These are phyloP conservation scores for Drosophila bipectinata DNA, from an alignment of 1,140 invertebrate genomes.

Conservation along the genomic window DNA sequence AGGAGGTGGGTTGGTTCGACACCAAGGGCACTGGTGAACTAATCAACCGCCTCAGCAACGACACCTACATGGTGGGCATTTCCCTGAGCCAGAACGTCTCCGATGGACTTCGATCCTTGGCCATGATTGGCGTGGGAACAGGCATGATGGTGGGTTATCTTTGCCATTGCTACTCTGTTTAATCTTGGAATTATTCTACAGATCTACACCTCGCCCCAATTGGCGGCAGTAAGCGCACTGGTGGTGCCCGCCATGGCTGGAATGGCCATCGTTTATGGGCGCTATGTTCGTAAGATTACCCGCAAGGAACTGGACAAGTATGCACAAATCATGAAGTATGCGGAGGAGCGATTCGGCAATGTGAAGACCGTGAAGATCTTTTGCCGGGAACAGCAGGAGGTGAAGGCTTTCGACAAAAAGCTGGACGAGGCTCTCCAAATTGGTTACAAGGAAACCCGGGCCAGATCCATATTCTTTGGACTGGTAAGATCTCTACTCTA, in stretches of 20 bases:
- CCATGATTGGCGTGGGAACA: constrained; percentile 93
- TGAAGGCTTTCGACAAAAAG: constrained; percentile 88
- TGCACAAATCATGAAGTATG: constrained; percentile 92
- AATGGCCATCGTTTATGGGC: constrained; percentile 94
- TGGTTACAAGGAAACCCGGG: constrained; percentile 94
- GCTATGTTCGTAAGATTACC: constrained; percentile 94
- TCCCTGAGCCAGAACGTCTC: constrained; percentile 97
- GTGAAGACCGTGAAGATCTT: constrained; percentile 97
- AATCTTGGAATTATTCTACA: constrained; percentile 59
- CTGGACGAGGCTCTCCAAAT: constrained; percentile 91
- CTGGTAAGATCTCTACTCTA: constrained; percentile 84
- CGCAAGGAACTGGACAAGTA: constrained; percentile 92
- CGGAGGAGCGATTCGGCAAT: constrained; percentile 97
- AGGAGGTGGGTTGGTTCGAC: constrained; percentile 98
- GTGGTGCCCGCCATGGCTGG: constrained; percentile 95
- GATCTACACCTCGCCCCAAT: constrained; percentile 95
- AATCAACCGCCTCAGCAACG: constrained; percentile 94
- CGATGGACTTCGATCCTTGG: constrained; percentile 93
- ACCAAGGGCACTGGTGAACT: constrained; percentile 97
- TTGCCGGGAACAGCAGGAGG: constrained; percentile 93
- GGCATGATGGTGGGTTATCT: constrained; percentile 94
- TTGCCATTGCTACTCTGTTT: neutral
- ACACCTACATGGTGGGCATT: constrained; percentile 95
- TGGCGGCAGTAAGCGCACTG: constrained; percentile 92
- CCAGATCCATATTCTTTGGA: constrained; percentile 95